Base-by-base conservation (phyloP, 1,140 invertebrate genomes). In the Helicoverpa armigera region DNA sequence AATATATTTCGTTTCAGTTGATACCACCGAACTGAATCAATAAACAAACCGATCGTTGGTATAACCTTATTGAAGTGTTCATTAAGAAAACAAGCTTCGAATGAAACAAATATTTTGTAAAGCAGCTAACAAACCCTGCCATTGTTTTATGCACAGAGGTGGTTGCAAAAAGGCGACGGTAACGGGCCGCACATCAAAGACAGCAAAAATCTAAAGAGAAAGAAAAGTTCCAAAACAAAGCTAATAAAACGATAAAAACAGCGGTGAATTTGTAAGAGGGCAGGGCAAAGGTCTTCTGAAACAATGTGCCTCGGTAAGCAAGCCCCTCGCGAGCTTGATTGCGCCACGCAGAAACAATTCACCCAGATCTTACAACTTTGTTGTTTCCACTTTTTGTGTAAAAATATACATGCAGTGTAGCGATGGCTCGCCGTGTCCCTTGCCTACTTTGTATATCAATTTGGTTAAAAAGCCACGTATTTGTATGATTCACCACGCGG, bases 231-330 rank as follows among this genome's bases (percentile, higher is more conserved):
- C 61, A 82, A 90, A 92, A 92, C 87, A 92, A 92, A 88, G 87
- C 85, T 87, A 89, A 90, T 90, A 91, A 90, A 94, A 90, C 86
- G 86, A 92, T 91, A 91, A 89, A 89, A 87, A 88, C 85, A 85
- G 83, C 83, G 83, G 84, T 88, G 89, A 87, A 88, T 90, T 90
- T 85, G 85, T 87, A 87, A 89, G 81, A 82, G 84, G 85, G 81
- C 85, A 86, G 80, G 80, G 82, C 80, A 87, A 88, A 88, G 83
- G 85, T 86, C 83, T 87, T 88, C 83, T 79, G 86, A 85, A 92
- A 90, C 87, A 90, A 88, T 89, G 85, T 85, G 80, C 82, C 82
- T 84, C 72, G 72, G 79, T 82, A 84, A 85, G 58, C 80, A 83
- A 83, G 73, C 74, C 75, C 83, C 83, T 78, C 70, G 56, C 75